Base-by-base conservation (phyloP, 2,888 invertebrate genomes). In the Platycheirus albimanus region DNA sequence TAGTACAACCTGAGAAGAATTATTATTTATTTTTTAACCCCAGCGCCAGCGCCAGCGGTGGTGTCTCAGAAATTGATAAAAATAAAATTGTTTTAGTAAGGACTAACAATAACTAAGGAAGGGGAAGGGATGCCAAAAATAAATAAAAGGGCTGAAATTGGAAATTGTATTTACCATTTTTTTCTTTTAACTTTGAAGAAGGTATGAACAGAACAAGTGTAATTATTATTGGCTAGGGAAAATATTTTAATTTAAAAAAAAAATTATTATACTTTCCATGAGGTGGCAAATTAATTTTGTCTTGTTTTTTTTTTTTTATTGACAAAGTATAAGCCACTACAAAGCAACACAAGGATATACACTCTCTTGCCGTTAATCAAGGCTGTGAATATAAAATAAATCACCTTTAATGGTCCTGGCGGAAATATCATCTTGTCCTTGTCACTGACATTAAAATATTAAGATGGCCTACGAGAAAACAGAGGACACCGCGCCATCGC, bases 361-460 rank as follows among this genome's bases (percentile, higher is more conserved):
- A 41, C 13, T 6, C 13, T 13, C 2, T 3, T 7, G 13, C 36
- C n/a, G n/a, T 13, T 2, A n/a, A 41, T 13, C 38, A 41, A 13
- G 13, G 38, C 38, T 41, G n/a, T 13, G 13, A 41, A 13, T 13
- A 13, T 41, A 41, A 2, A 52, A 15, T 30, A 8, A 52, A 52
- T 52, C 17, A 17, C 10, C 10, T 30, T 30, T 30, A 15, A 52
- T 30, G 15, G 30, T 15, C 30, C 24, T 24, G 17, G 15, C 17
- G 19, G 28, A 54, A 47, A 15, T 56, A 64, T 66, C 58, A 52
- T 38, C n/a, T 17, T 41, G 13, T 58, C 58, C 17, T 51, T 64
- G 56, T 51, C 17, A 45, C 45, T 56, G 69, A 69, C 74, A 79
- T 74, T 79, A 64, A 79, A 79, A 74, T 79, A 74, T 79, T 64